Evolutionary conservation across 2,113 vertebrate genomes (phyloP), one percentile per base, ranked within the genome.

Genomic region (Ptilonorhynchus violaceus): DNA sequence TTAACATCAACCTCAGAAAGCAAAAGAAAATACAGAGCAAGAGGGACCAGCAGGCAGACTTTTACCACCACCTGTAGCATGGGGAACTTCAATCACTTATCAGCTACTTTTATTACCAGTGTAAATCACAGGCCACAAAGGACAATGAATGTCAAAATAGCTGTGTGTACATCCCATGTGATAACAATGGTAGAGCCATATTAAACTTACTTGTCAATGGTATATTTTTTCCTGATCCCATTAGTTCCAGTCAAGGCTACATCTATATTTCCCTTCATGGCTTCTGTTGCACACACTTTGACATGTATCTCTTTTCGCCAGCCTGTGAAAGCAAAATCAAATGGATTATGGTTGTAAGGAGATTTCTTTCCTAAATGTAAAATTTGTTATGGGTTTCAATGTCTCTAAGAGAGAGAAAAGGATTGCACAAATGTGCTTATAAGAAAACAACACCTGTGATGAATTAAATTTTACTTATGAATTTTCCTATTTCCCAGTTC

Each of bases 241-340:
- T 94, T 94, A 72, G 81, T 93, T 90, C 89, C 96, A 93, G 91
- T 97, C 82, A 97, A 88, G 81, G 96, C 95, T 62, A 97, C 13
- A n/a, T 95, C 88, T 89, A 97, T 93, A 47, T 87, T 79, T 86
- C 95, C 96, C 37, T 56, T 92, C 49, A 79, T 66, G 39, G 60
- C 85, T 81, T 92, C 89, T 59, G 69, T 89, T 82, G 86, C 93
- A 85, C 92, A 88, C 10, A 97, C 52, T 93, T 64, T 95, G 77
- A 97, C 85, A 2, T 21, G 20, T 83, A 97, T 86, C 59, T 96
- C 68, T 78, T 96, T 96, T 39, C 97, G 14, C 96, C 95, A 97
- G 35, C 97, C 97, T 97, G 89, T 91, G 72, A 72, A 92, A 91
- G 53, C 11, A 91, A 93, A 94, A 64, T 52, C 19, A 89, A 95